Evolutionary conservation across 2,797 vertebrate species (phyloP).

Genomic region (Semotilus atromaculatus): DNA sequence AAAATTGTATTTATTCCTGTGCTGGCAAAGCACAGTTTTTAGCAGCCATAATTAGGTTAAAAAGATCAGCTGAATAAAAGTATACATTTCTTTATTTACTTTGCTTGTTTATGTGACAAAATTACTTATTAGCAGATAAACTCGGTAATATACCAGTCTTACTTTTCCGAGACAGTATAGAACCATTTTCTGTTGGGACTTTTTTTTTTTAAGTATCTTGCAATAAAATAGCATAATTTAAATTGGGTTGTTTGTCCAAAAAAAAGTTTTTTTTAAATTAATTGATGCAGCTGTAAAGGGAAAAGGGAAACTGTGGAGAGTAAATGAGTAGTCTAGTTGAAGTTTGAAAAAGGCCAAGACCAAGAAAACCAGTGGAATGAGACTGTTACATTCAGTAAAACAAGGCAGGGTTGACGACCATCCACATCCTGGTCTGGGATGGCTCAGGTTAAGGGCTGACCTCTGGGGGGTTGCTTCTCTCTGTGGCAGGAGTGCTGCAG

Average conservation of each 20-base stretch:
- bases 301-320: not conserved
- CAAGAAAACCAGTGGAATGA: not conserved
- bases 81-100: not conserved
- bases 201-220: not conserved
- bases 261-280: too few species aligned
- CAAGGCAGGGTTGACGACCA: not conserved
- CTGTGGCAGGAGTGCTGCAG: constrained; percentile 48
- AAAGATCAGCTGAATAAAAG: not conserved
- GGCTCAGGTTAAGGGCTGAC: constrained; percentile 50
- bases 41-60: not conserved
- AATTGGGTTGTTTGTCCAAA: not conserved
- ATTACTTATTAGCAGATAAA: not conserved
- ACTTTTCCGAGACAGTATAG: not conserved
- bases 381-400: not conserved
- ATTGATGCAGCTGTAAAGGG: not conserved
- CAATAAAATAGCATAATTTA: not conserved
- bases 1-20: not conserved
- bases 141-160: not conserved
- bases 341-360: not conserved
- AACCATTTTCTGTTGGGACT: not conserved
- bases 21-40: not conserved
- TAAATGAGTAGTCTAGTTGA: not conserved
- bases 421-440: not conserved
- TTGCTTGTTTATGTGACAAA: not conserved
- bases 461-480: constrained; percentile 51